Evolutionary conservation across 1,140 invertebrate genomes (phyloP).

Genomic region (Aradophagus sp.): DNA sequence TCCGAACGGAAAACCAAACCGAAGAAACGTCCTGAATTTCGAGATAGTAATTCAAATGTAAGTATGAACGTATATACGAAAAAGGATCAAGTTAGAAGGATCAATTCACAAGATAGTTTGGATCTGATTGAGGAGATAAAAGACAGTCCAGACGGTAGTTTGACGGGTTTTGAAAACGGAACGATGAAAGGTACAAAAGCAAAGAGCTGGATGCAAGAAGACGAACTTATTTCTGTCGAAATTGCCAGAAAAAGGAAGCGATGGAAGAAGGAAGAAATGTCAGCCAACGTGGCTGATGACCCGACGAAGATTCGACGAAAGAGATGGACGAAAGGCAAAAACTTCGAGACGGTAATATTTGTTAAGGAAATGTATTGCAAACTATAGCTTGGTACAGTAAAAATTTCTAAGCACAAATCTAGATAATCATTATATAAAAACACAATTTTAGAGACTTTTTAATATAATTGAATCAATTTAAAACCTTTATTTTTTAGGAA

Average conservation of each 20-base stretch:
- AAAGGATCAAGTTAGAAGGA: neutral
- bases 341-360: too few relatives aligned
- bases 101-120: conserved; percentile 43
- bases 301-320: too few relatives aligned
- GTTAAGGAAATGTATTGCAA: too few relatives aligned
- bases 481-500: too few relatives aligned
- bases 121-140: conserved; percentile 61
- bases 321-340: too few relatives aligned
- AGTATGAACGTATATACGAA: conserved; percentile 6
- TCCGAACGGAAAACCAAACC: conserved; percentile 5
- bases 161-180: neutral
- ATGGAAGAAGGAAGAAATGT: conserved; percentile 52
- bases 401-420: too few relatives aligned
- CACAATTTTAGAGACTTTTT: too few relatives aligned
- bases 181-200: conserved; percentile 5
- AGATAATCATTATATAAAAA: too few relatives aligned
- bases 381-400: too few relatives aligned
- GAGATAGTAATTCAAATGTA: neutral
- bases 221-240: conserved; percentile 43
- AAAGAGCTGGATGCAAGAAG: conserved; percentile 25
- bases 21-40: neutral
- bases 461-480: conserved; percentile 1
- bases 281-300: too few relatives aligned
- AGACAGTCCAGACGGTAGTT: too few relatives aligned
- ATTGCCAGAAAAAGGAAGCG: conserved; percentile 42